phyloP scores from a whole-genome alignment of 1,140 invertebrate genomes.

The Spodoptera litura region DNA sequence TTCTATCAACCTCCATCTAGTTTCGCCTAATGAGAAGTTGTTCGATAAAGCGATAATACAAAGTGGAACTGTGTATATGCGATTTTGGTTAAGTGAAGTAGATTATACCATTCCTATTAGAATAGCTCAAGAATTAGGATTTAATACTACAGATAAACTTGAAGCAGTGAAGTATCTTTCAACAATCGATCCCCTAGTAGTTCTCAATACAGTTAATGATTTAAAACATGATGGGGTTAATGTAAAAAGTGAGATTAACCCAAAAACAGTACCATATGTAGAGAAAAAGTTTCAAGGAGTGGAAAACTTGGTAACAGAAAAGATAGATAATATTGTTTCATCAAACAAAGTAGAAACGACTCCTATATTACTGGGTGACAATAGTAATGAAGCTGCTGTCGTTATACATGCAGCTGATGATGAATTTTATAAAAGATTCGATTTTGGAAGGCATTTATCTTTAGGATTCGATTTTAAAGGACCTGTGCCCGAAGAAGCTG shows the following conservation, averaged over 20 bases:
- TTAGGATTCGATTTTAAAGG: constrained; percentile 23
- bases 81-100: neutral
- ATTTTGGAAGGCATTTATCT: constrained; percentile 15
- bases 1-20: constrained; percentile 53
- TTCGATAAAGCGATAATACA: constrained; percentile 55
- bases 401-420: constrained; percentile 26
- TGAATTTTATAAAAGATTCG: constrained; percentile 35
- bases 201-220: constrained; percentile 38
- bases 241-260: neutral
- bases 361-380: constrained; percentile 55
- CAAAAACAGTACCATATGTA: constrained; percentile 52
- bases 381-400: constrained; percentile 22
- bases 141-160: constrained; percentile 38
- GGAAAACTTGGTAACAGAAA: constrained; percentile 52
- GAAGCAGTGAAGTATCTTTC: constrained; percentile 55
- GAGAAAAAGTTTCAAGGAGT: constrained; percentile 52
- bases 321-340: constrained; percentile 2
- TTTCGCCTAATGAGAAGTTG: constrained; percentile 51
- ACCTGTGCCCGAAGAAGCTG: constrained; percentile 12
- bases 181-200: constrained; percentile 6
- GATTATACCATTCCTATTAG: neutral
- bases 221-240: neutral
- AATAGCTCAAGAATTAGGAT: constrained; percentile 51
- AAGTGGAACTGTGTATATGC: constrained; percentile 34
- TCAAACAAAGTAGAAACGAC: constrained; percentile 53